Base-by-base conservation (phyloP, 2,113 vertebrate genomes). In the Synchiropus splendidus region DNA sequence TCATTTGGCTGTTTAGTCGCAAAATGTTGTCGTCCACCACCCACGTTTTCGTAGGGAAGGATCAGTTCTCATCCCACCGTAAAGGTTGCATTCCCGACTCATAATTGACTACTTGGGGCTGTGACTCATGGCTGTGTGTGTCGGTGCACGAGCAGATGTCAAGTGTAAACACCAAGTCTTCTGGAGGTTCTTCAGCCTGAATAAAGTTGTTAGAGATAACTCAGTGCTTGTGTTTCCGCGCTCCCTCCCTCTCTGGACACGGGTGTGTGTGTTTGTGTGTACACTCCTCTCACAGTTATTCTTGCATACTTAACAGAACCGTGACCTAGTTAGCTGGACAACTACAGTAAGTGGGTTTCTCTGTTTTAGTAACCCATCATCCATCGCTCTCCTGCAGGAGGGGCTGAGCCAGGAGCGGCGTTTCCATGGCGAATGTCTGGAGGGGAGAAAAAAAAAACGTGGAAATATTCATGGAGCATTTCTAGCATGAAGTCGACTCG, bases 241-340 rank as follows among this genome's bases (percentile, higher is more conserved):
- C n/a, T 42, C 38, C 45, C 39, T 34, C 45, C 53, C 42, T 54
- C 42, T 58, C 61, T 46, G 48, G 51, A 57, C 39, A 45, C 64
- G 42, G 64, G 37, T 60, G 36, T 61, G 36, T 39, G 14, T 16
- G 13, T 60, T 10, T 32, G n/a, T 45, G 42, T 8, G 13, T 31
- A 39, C n/a, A n/a, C n/a, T 64, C 46, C 51, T 50, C 66, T 61
- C 71, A 42, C 37, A 69, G 73, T 82, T 77, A 73, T 76, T 80
- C 74, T 81, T 78, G 77, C 78, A 79, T 80, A 77, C 75, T 80
- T 82, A 85, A 82, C 75, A 74, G 62, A 83, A 78, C 67, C 59
- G 66, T 83, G 80, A 85, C 82, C 82, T 83, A 82, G 72, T 84
- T 87, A 77, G 47, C 54, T 60, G 71, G 72, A 75, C 75, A 69